These are phyloP conservation scores for Suricata suricatta DNA, from an alignment of 2,113 vertebrate genomes.

Conservation along the genomic window DNA sequence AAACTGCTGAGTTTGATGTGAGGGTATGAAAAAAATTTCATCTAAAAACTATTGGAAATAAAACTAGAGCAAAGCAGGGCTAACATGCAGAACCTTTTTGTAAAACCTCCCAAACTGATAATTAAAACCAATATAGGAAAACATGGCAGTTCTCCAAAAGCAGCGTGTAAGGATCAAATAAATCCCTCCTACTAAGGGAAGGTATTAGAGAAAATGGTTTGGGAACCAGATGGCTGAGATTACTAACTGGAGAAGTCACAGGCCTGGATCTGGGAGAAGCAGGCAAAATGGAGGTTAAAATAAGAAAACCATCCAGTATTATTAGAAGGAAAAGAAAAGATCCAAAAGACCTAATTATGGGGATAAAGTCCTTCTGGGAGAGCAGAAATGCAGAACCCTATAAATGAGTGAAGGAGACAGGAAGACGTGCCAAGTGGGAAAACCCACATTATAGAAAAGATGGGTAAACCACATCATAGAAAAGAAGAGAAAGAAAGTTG, in stretches of 20 bases:
- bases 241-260: neutral
- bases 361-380: neutral
- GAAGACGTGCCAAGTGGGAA: neutral
- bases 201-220: neutral
- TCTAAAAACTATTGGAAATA: neutral
- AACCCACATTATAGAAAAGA: conserved; percentile 38
- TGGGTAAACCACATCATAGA: neutral
- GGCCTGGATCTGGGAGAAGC: neutral
- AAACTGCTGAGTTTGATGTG: neutral
- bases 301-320: neutral
- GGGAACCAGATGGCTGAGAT: neutral
- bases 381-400: neutral
- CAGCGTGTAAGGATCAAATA: neutral
- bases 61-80: neutral
- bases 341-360: neutral
- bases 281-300: neutral
- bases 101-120: neutral
- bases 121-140: conserved; percentile 38
- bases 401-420: neutral
- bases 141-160: neutral
- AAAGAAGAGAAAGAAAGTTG: neutral
- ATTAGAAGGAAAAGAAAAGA: neutral
- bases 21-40: neutral
- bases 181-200: neutral
- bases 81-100: neutral